These are phyloP conservation scores for Tetragnatha montana DNA, from an alignment of 2,888 invertebrate genomes.

Conservation along the genomic window DNA sequence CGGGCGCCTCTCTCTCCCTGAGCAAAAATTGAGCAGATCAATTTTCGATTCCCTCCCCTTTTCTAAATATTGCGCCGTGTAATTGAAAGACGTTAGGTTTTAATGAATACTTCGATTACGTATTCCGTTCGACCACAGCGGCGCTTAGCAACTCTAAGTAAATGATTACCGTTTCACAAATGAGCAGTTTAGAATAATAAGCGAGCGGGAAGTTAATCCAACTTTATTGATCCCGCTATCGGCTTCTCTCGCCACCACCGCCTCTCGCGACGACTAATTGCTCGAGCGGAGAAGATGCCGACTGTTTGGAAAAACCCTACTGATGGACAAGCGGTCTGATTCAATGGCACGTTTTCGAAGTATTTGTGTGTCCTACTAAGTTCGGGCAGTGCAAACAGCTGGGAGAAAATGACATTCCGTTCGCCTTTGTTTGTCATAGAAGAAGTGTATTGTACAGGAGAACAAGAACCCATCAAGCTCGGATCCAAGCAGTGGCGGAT, in stretches of 20 bases:
- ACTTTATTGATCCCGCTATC: slow-evolving; percentile 59
- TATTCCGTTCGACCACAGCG: slow-evolving; percentile 61
- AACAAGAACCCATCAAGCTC: no score
- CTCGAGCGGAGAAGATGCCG: not conserved
- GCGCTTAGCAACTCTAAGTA: slow-evolving; percentile 70
- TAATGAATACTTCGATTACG: slow-evolving; percentile 71
- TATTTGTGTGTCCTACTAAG: no score
- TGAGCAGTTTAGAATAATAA: slow-evolving; percentile 70
- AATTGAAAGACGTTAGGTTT: slow-evolving; percentile 70
- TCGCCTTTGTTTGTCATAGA: no score
- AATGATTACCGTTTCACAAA: slow-evolving; percentile 70
- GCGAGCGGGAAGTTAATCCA: slow-evolving; percentile 67
- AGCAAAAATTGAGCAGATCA: slow-evolving; percentile 70
- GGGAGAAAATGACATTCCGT: no score
- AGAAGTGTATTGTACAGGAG: no score
- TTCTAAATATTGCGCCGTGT: slow-evolving; percentile 69
- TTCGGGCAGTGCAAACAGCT: no score
- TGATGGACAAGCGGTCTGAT: no score
- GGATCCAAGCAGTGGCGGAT: no score
- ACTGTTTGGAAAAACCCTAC: not conserved
- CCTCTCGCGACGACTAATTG: not conserved
- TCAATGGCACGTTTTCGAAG: no score
- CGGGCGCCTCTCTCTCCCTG: slow-evolving; percentile 35
- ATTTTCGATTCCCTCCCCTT: slow-evolving; percentile 62
- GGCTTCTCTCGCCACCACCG: not conserved